phyloP scores from a whole-genome alignment of 2,888 invertebrate genomes.

The Agrotis ipsilon region DNA sequence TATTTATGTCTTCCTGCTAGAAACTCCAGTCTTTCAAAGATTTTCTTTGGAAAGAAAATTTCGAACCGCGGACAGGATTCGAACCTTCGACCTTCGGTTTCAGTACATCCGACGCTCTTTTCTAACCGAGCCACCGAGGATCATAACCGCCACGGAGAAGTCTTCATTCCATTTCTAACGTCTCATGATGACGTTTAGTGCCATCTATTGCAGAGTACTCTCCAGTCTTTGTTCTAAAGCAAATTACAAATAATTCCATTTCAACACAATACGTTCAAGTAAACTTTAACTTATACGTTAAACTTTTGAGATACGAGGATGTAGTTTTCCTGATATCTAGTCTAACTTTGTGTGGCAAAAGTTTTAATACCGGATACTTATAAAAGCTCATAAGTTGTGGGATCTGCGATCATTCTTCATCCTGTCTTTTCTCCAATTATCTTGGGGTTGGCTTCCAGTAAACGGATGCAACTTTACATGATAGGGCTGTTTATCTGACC shows the following conservation, averaged over 20 bases:
- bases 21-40: background rate
- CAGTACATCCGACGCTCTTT: no score
- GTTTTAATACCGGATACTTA: constrained; percentile 4
- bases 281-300: constrained; percentile 10
- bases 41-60: no score
- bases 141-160: no score
- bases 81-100: no score
- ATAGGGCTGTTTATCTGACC: background rate
- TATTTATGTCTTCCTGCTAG: no score
- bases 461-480: background rate
- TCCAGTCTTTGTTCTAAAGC: background rate
- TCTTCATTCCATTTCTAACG: no score
- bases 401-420: background rate
- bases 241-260: constrained; percentile 15
- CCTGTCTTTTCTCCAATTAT: background rate
- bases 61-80: no score
- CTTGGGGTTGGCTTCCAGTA: background rate
- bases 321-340: constrained; percentile 3
- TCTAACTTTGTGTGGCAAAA: constrained; percentile 12
- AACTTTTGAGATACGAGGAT: constrained; percentile 9
- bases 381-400: background rate
- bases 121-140: no score
- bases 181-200: no score
- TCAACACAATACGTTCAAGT: background rate
- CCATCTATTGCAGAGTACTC: no score